These are phyloP conservation scores for Corbicula japonica DNA, from an alignment of 2,888 invertebrate species.

Conservation along the genomic window DNA sequence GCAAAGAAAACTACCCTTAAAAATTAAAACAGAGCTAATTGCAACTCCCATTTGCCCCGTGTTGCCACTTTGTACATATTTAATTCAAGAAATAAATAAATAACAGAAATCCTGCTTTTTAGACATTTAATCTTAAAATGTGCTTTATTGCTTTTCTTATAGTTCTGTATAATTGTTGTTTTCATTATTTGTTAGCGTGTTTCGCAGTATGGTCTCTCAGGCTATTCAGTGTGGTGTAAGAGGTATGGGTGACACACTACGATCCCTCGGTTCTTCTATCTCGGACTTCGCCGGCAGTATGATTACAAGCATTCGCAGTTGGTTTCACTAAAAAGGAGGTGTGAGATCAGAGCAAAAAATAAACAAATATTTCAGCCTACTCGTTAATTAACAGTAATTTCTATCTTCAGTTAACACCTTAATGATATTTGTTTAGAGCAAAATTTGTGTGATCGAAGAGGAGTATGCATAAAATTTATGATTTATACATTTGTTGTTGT, in stretches of 20 bases:
- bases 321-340: slow-evolving; percentile 13
- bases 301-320: slow-evolving; percentile 2
- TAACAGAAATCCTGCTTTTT: neutral
- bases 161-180: neutral
- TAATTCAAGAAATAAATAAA: neutral
- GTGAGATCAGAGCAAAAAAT: no score
- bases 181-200: slow-evolving; percentile 30
- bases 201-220: slow-evolving; percentile 31
- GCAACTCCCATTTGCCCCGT: neutral
- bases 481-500: no score
- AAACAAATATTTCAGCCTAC: no score
- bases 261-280: neutral
- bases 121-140: neutral
- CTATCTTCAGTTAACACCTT: no score
- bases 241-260: slow-evolving; percentile 2
- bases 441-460: no score
- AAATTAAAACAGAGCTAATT: neutral
- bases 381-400: no score
- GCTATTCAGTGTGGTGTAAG: slow-evolving; percentile 39
- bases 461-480: no score
- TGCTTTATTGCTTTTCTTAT: neutral
- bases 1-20: neutral
- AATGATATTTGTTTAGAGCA: no score
- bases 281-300: slow-evolving; percentile 10
- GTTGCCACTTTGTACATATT: neutral